These are phyloP conservation scores for Tromatobia lineatoria DNA, from an alignment of 2,888 invertebrate species.

Conservation along the genomic window DNA sequence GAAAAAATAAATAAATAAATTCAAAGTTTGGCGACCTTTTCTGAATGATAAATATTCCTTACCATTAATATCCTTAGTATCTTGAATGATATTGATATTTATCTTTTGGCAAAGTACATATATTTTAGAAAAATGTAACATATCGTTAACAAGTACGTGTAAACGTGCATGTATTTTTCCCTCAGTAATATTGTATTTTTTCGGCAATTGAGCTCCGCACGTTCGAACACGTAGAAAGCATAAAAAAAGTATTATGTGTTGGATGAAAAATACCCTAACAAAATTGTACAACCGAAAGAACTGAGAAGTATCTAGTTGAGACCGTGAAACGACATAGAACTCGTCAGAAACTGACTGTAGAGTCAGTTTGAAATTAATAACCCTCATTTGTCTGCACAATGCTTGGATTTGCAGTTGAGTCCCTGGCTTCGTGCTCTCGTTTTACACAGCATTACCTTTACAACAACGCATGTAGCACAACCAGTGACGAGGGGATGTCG, in stretches of 20 bases:
- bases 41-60: too few species aligned
- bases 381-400: conserved; percentile 80
- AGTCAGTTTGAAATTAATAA: conserved; percentile 78
- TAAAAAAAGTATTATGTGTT: conserved; percentile 19
- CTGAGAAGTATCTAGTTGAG: conserved; percentile 20
- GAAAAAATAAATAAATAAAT: too few species aligned
- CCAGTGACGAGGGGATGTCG: conserved; percentile 54
- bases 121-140: too few species aligned
- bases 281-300: conserved; percentile 19
- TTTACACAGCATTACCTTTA: conserved; percentile 62
- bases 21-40: too few species aligned
- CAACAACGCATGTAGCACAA: conserved; percentile 31
- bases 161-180: neutral
- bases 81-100: too few species aligned
- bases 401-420: conserved; percentile 45
- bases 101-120: too few species aligned
- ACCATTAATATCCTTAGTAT: too few species aligned
- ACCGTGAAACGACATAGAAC: conserved; percentile 63
- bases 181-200: neutral
- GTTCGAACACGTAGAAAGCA: neutral
- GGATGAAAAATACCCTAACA: conserved; percentile 53
- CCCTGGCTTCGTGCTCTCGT: conserved; percentile 60
- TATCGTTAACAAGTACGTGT: too few species aligned
- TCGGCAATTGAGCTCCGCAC: neutral
- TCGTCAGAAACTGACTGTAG: conserved; percentile 53